These are phyloP conservation scores for Trisateles emortualis DNA, from an alignment of 2,888 invertebrate genomes.

Conservation along the genomic window DNA sequence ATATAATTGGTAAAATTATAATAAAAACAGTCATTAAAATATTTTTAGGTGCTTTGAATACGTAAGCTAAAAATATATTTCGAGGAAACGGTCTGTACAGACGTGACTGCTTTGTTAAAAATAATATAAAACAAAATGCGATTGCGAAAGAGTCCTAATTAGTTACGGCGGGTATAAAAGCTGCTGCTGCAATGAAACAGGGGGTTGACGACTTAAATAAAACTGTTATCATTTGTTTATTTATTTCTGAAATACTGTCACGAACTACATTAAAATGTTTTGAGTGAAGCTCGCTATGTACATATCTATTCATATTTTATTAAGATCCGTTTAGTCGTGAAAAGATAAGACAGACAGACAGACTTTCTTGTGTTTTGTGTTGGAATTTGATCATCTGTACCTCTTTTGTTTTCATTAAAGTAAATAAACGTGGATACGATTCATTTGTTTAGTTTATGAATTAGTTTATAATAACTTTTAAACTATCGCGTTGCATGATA, in stretches of 20 bases:
- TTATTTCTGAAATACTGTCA: constrained; percentile 33
- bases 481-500: too few relatives aligned
- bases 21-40: constrained; percentile 36
- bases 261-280: not conserved
- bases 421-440: too few relatives aligned
- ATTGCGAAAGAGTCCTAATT: constrained; percentile 60
- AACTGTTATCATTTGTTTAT: constrained; percentile 52
- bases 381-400: too few relatives aligned
- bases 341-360: too few relatives aligned
- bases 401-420: too few relatives aligned
- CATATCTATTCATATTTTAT: too few relatives aligned
- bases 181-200: constrained; percentile 42
- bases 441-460: too few relatives aligned
- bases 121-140: constrained; percentile 58
- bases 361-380: too few relatives aligned
- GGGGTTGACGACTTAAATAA: constrained; percentile 43
- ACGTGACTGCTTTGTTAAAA: constrained; percentile 66
- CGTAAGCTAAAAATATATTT: constrained; percentile 54
- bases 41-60: constrained; percentile 44
- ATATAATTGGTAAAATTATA: constrained; percentile 25
- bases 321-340: too few relatives aligned
- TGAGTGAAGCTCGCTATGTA: not conserved
- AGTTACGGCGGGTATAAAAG: constrained; percentile 52
- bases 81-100: constrained; percentile 45
- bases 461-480: too few relatives aligned